Evolutionary conservation across 2,888 invertebrate genomes (phyloP).

Genomic region (Trissonchulus latispiculum): DNA sequence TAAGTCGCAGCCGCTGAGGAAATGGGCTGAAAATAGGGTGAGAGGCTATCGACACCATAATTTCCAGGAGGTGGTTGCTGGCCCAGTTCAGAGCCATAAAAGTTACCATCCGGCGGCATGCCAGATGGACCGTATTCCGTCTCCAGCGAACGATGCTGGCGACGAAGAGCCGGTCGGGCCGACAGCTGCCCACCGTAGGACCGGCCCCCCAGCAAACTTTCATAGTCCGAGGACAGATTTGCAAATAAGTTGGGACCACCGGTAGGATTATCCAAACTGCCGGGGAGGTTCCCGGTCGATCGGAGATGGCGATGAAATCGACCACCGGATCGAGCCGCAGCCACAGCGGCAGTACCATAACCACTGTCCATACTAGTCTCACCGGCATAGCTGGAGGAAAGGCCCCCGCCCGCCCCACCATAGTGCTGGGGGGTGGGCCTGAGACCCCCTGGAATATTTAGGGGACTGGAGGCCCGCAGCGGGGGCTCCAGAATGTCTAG

Average conservation of each 20-base stretch:
- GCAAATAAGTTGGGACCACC: not conserved
- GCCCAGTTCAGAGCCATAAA: too few relatives aligned
- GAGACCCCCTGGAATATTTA: not conserved
- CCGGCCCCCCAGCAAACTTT: not conserved
- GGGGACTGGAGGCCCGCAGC: not conserved
- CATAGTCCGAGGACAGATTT: not conserved
- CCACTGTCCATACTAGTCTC: not conserved
- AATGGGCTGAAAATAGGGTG: too few relatives aligned
- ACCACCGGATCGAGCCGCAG: not conserved
- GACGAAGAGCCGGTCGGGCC: not conserved
- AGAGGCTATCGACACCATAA: too few relatives aligned
- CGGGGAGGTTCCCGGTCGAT: not conserved
- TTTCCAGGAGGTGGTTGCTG: too few relatives aligned
- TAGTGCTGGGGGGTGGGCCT: not conserved
- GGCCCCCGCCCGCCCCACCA: not conserved
- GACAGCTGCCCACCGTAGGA: too few relatives aligned
- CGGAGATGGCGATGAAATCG: not conserved
- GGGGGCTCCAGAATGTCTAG: not conserved
- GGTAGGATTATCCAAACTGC: too few relatives aligned
- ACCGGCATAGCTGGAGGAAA: not conserved
- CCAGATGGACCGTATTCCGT: not conserved
- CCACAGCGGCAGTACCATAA: not conserved
- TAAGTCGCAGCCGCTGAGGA: not conserved
- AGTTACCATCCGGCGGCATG: not conserved
- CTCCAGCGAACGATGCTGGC: conserved; percentile 17